These are phyloP conservation scores for Lerema accius DNA, from an alignment of 1,140 invertebrate species.

Conservation along the genomic window DNA sequence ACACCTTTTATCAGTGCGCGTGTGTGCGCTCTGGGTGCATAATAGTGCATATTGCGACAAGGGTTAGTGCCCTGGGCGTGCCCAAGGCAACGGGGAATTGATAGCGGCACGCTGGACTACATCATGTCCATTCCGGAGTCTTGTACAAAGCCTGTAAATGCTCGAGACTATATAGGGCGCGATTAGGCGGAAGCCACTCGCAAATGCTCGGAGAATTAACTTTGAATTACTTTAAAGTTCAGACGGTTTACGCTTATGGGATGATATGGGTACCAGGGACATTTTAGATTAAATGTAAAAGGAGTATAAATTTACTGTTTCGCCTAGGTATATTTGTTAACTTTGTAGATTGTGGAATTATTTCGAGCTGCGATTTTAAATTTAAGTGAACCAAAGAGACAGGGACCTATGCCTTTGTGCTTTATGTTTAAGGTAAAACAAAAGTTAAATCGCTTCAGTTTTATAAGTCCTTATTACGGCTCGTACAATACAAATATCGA, in stretches of 20 bases:
- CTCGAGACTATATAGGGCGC: conserved; percentile 50
- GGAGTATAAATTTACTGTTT: background rate
- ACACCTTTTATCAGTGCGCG: conserved; percentile 61
- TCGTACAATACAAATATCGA: conserved; percentile 47
- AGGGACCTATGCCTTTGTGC: no score
- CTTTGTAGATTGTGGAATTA: no score
- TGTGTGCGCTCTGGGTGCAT: conserved; percentile 61
- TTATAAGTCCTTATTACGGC: conserved; percentile 2
- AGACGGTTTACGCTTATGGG: conserved; percentile 26
- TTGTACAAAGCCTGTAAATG: conserved; percentile 54
- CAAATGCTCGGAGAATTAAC: conserved; percentile 29
- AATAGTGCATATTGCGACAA: conserved; percentile 67
- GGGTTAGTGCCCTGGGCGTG: conserved; percentile 77
- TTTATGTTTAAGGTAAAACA: background rate
- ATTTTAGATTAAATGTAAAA: conserved; percentile 13
- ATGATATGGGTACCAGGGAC: conserved; percentile 13
- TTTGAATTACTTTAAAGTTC: conserved; percentile 33
- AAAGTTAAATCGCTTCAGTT: conserved; percentile 8
- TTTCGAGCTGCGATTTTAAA: no score
- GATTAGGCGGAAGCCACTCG: conserved; percentile 54
- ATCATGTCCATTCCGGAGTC: conserved; percentile 56
- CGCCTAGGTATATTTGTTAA: no score
- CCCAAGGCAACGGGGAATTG: conserved; percentile 66
- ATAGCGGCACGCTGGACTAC: conserved; percentile 54
- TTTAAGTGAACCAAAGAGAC: background rate